Evolutionary conservation across 2,113 vertebrate genomes (phyloP).

Genomic region (Lipophrys pholis): DNA sequence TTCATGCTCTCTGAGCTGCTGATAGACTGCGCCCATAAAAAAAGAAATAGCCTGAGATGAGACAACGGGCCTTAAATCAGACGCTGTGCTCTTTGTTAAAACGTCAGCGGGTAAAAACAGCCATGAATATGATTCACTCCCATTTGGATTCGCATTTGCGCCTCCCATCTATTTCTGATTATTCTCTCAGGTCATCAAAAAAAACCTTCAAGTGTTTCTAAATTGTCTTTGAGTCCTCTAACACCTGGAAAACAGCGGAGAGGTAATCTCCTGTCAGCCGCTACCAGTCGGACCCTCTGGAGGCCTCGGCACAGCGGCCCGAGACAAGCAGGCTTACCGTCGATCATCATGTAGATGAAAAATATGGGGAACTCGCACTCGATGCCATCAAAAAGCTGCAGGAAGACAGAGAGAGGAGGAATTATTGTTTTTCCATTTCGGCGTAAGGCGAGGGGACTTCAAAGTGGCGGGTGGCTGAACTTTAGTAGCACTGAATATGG

Average conservation of each 20-base stretch:
- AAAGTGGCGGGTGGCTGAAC: constrained; percentile 44
- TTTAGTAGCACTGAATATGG: constrained; percentile 32
- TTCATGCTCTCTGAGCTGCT: no score
- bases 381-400: constrained; percentile 97
- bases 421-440: constrained; percentile 53
- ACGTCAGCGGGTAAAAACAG: no score
- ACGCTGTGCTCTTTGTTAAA: no score
- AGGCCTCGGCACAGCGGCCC: constrained; percentile 35
- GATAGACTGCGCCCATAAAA: no score
- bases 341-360: constrained; percentile 99
- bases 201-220: no score
- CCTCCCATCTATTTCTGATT: no score
- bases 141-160: no score
- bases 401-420: constrained; percentile 66
- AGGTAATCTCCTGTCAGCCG: constrained; percentile 33
- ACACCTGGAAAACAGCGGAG: constrained; percentile 29
- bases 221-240: constrained; percentile 19
- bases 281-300: constrained; percentile 35
- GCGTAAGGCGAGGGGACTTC: constrained; percentile 11
- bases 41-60: no score
- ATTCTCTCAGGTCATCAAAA: no score
- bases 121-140: no score
- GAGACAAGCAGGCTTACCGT: constrained; percentile 87
- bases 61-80: no score
- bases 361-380: constrained; percentile 99